A percentile compares a stretch with the other conserved stretches of the same genome.
phyloP scores from a whole-genome alignment of 1,140 invertebrate genomes.

The Battus philenor region DNA sequence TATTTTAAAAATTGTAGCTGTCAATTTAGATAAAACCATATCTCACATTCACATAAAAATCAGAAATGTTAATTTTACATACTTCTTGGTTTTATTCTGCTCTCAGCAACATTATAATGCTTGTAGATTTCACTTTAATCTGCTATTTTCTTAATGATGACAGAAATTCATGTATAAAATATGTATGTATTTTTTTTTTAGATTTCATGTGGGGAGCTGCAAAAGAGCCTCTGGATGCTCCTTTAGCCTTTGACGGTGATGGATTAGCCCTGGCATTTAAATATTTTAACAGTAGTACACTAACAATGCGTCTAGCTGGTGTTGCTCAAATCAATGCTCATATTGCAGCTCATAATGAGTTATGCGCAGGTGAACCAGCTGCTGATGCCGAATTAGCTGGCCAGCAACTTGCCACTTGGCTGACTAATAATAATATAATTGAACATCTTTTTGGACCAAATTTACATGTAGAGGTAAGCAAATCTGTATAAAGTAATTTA shows the following conservation, averaged over 20 bases:
- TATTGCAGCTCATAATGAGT: constrained; percentile 92
- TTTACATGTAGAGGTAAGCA: constrained; percentile 91
- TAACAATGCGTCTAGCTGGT: constrained; percentile 92
- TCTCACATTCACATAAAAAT: too few species aligned
- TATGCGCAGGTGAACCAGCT: constrained; percentile 90
- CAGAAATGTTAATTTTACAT: too few species aligned
- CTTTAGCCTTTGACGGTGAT: constrained; percentile 91
- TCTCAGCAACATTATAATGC: too few species aligned
- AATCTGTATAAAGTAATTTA: neutral
- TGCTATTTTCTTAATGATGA: too few species aligned
- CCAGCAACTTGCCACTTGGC: constrained; percentile 90
- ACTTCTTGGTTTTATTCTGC: too few species aligned
- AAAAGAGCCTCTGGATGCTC: constrained; percentile 92
- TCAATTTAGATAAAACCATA: too few species aligned
- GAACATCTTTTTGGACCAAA: constrained; percentile 97
- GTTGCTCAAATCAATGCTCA: constrained; percentile 97
- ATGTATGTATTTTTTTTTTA: constrained; percentile 74
- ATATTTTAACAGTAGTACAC: constrained; percentile 94
- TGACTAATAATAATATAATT: constrained; percentile 93
- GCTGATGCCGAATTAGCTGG: constrained; percentile 90
- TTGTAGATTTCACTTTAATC: too few species aligned
- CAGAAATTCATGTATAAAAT: constrained; percentile 95
- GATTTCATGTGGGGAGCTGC: constrained; percentile 96
- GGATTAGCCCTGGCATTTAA: constrained; percentile 94
- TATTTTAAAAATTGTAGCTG: too few species aligned